Conservation (phyloP, 2,888 invertebrate genomes). For the Gibbula magus region DNA sequence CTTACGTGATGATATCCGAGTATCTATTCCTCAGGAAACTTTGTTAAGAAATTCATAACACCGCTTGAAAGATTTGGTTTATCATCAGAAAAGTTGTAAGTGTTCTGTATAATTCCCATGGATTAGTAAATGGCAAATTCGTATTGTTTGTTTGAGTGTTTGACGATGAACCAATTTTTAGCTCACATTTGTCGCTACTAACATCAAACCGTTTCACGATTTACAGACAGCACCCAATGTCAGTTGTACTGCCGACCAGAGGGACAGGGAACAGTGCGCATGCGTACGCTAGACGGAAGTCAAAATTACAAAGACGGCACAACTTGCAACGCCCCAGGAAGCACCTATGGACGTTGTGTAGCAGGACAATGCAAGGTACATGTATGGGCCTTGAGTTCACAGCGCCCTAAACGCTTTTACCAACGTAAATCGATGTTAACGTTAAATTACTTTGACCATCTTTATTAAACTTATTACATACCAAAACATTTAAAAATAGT, state of each 20-base stretch:
- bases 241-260: conserved; percentile 47
- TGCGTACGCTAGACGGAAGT: conserved; percentile 33
- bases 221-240: conserved; percentile 41
- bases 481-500: too few species aligned
- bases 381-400: too few species aligned
- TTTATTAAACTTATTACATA: not conserved
- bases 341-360: conserved; percentile 54
- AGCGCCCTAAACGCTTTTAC: not conserved
- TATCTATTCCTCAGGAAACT: too few species aligned
- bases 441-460: not conserved
- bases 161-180: too few species aligned
- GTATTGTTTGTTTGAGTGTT: too few species aligned
- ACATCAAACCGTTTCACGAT: not conserved
- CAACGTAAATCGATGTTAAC: not conserved
- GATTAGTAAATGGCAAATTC: too few species aligned
- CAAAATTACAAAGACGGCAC: conserved; percentile 54
- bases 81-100: too few species aligned
- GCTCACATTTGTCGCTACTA: too few species aligned
- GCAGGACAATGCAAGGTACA: conserved; percentile 56
- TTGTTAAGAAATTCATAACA: too few species aligned
- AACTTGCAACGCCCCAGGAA: conserved; percentile 36
- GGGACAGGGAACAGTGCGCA: conserved; percentile 39
- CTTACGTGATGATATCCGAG: too few species aligned
- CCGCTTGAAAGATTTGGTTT: too few species aligned
- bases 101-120: too few species aligned